These are phyloP conservation scores for Melinaea marsaeus DNA, from an alignment of 2,888 invertebrate species.

Conservation along the genomic window DNA sequence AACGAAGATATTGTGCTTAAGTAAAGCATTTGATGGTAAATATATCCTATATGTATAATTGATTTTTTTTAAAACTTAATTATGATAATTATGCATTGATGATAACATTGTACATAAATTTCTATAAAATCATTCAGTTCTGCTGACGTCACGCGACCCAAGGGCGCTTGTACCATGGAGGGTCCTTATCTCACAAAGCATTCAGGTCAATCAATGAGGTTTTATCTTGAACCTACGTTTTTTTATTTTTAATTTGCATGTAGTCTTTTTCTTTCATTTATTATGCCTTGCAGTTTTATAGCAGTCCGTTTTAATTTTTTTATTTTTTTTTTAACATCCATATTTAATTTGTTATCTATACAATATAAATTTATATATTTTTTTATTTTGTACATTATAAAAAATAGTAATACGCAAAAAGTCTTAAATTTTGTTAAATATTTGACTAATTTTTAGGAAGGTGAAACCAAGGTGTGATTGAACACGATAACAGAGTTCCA, in stretches of 20 bases:
- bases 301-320: neutral
- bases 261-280: conserved; percentile 18
- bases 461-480: conserved; percentile 7
- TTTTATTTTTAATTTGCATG: conserved; percentile 25
- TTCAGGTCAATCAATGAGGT: conserved; percentile 52
- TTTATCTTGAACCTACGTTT: conserved; percentile 25
- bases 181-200: conserved; percentile 36
- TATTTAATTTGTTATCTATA: too few species aligned
- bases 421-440: neutral
- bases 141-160: conserved; percentile 34
- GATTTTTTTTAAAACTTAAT: too few species aligned
- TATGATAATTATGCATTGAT: neutral
- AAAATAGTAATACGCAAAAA: neutral
- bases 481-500: conserved; percentile 1
- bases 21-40: too few species aligned
- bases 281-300: conserved; percentile 18
- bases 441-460: conserved; percentile 4
- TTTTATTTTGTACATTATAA: too few species aligned
- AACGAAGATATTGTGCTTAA: too few species aligned
- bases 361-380: too few species aligned
- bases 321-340: neutral
- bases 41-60: too few species aligned
- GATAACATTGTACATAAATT: conserved; percentile 13
- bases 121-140: conserved; percentile 24
- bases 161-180: conserved; percentile 35